A percentile compares a stretch with the other conserved stretches of the same genome.
These are phyloP conservation scores for Hirtodrosophila cameraria DNA, from an alignment of 2,888 invertebrate species.

Conservation along the genomic window DNA sequence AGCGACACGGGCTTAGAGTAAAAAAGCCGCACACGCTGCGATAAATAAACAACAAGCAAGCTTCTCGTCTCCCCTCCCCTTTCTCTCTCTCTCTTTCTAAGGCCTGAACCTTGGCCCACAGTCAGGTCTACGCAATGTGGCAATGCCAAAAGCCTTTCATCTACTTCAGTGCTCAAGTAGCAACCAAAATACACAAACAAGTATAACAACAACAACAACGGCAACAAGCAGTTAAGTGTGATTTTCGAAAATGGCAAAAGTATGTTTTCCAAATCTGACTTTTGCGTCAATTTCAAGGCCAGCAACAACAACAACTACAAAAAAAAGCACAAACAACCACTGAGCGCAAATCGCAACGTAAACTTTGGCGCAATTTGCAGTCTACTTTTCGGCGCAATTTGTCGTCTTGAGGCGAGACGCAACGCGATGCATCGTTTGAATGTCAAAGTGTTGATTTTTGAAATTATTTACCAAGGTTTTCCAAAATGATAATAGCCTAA, in stretches of 20 bases:
- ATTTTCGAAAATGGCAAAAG: constrained; percentile 81
- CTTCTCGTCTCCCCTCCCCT: neutral
- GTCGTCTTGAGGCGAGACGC: constrained; percentile 48
- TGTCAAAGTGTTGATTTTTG: constrained; percentile 78
- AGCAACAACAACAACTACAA: constrained; percentile 36
- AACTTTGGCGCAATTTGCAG: constrained; percentile 63
- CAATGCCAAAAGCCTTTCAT: constrained; percentile 68
- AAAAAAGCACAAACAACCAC: no score
- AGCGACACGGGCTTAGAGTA: constrained; percentile 57
- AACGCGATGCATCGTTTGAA: constrained; percentile 45
- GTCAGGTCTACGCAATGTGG: constrained; percentile 42
- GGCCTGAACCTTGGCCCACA: constrained; percentile 8
- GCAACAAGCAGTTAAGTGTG: constrained; percentile 60
- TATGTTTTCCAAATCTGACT: constrained; percentile 78
- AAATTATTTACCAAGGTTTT: constrained; percentile 78
- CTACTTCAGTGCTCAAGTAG: constrained; percentile 73
- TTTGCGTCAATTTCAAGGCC: constrained; percentile 68
- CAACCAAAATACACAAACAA: constrained; percentile 66
- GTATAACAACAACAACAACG: constrained; percentile 39
- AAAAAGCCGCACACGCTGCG: constrained; percentile 67
- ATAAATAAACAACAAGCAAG: constrained; percentile 68
- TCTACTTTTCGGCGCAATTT: constrained; percentile 56
- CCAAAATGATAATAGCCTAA: constrained; percentile 62
- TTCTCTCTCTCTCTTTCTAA: no score
- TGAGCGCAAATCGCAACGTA: constrained; percentile 11